A percentile compares a stretch with the other conserved stretches of the same genome.
Conservation (phyloP, 2,113 vertebrate genomes). For the Isurus oxyrinchus region DNA sequence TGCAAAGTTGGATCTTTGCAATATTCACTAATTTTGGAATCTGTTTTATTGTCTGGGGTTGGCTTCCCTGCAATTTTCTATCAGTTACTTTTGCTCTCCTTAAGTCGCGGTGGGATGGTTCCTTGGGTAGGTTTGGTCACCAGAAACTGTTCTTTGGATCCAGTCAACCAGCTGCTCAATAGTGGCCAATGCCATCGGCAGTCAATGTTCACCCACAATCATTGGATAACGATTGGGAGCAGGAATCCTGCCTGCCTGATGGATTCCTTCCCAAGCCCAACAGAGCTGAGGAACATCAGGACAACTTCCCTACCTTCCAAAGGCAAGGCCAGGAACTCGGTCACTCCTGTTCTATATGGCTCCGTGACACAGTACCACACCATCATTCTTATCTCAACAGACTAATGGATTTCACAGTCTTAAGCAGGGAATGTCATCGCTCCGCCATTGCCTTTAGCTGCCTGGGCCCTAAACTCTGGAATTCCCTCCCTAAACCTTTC, state of each 20-base stretch:
- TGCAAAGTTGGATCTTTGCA: constrained; percentile 42
- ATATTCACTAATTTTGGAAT: constrained; percentile 41
- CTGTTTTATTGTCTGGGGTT: not conserved
- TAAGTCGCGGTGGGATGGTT: not conserved
- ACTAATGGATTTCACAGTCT: not conserved
- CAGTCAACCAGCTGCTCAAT: too few species aligned
- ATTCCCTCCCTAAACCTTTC: not conserved
- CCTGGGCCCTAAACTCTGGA: not conserved
- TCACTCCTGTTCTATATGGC: not conserved
- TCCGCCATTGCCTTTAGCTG: not conserved
- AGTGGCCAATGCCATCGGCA: not conserved
- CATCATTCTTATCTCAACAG: not conserved
- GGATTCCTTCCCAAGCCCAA: not conserved
- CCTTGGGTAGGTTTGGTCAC: too few species aligned
- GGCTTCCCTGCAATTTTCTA: not conserved
- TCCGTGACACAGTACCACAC: not conserved
- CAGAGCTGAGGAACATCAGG: not conserved
- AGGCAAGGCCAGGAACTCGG: not conserved
- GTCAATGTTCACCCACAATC: not conserved
- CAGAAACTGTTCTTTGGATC: too few species aligned
- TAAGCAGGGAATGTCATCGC: not conserved
- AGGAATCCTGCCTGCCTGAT: not conserved
- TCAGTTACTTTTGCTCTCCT: not conserved
- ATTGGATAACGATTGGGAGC: not conserved
- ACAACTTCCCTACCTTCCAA: not conserved